Conservation (phyloP, 2,113 vertebrate genomes). For the Rhinopithecus roxellana region DNA sequence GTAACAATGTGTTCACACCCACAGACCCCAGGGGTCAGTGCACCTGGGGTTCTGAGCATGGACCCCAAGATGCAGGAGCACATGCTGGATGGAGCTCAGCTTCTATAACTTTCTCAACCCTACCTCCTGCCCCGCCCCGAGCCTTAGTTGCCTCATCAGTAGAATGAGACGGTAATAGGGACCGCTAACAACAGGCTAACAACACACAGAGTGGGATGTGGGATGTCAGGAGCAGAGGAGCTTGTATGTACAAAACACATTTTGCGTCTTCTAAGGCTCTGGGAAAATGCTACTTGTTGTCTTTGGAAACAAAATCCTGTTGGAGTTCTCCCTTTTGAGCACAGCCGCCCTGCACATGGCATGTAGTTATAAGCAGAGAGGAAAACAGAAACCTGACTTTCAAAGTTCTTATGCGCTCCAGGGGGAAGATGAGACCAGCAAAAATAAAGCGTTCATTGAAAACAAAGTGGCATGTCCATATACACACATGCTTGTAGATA, state of each 20-base stretch:
- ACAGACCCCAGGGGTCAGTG: no score
- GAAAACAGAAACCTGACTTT: slow-evolving; percentile 52
- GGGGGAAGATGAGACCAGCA: slow-evolving; percentile 56
- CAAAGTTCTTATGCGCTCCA: slow-evolving; percentile 3
- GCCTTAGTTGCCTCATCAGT: background rate
- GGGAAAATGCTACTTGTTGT: background rate
- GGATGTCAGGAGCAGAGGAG: background rate
- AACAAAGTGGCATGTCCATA: slow-evolving; percentile 41
- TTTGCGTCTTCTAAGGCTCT: background rate
- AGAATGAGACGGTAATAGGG: background rate
- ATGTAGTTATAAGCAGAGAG: background rate
- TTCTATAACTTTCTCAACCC: background rate
- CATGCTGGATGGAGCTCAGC: accelerated
- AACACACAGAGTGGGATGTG: background rate
- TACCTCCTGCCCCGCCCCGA: background rate
- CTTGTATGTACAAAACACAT: background rate
- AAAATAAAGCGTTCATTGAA: slow-evolving; percentile 62
- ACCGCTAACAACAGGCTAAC: accelerated
- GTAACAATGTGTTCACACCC: accelerated
- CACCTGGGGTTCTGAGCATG: background rate
- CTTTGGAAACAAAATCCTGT: background rate
- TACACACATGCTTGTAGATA: slow-evolving; percentile 42
- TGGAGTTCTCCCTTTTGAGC: background rate
- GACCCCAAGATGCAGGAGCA: background rate
- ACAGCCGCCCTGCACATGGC: background rate